A percentile compares a stretch with the other conserved stretches of the same genome.
Evolutionary conservation across 2,888 invertebrate genomes (phyloP).

Genomic region (Augochlorella aurata): DNA sequence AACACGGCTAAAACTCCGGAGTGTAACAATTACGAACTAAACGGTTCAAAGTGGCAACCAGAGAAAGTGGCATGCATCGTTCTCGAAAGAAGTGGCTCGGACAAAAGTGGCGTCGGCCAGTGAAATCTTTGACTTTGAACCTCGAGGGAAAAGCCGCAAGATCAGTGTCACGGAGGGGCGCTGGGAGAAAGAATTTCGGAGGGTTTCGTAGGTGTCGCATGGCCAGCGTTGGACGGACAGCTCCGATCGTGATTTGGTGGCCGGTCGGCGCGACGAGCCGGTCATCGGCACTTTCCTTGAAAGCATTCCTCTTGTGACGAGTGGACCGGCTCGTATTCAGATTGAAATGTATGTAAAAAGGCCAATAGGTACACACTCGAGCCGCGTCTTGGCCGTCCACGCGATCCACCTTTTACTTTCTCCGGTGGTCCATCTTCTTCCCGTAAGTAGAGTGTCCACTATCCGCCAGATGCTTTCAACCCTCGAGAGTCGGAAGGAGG

Average conservation of each 20-base stretch:
- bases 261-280: conserved; percentile 24
- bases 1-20: too few species aligned
- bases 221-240: background rate
- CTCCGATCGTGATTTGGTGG: conserved; percentile 53
- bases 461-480: conserved; percentile 68
- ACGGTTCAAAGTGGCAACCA: too few species aligned
- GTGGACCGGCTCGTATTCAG: conserved; percentile 48
- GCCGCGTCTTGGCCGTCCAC: conserved; percentile 32
- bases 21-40: too few species aligned
- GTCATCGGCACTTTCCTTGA: conserved; percentile 45
- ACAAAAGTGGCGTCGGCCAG: background rate
- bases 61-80: too few species aligned
- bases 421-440: conserved; percentile 42
- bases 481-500: conserved; percentile 52
- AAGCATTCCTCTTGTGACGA: conserved; percentile 40
- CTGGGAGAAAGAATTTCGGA: background rate
- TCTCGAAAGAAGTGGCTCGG: too few species aligned
- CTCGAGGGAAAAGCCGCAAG: background rate
- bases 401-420: conserved; percentile 52
- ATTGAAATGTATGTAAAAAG: conserved; percentile 63
- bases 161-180: background rate
- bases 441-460: conserved; percentile 73
- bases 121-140: background rate
- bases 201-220: background rate
- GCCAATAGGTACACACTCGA: conserved; percentile 61